Conservation (phyloP, 2,113 vertebrate species). For the Cisticola juncidis region DNA sequence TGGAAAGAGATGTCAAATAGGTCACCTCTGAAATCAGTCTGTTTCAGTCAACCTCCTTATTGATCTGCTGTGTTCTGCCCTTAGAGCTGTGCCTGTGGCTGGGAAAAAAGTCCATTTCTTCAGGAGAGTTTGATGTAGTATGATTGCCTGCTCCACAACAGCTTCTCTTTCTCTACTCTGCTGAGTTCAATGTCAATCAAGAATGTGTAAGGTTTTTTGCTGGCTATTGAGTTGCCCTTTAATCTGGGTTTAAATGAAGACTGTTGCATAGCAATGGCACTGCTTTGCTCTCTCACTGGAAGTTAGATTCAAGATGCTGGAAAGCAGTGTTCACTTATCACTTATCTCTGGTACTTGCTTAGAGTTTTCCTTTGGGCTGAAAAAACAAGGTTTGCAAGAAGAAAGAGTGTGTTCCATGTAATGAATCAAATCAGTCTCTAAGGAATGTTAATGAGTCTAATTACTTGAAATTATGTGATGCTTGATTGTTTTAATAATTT, state of each 20-base stretch:
- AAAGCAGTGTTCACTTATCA: background rate
- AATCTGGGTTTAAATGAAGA: background rate
- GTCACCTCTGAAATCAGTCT: background rate
- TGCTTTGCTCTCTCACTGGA: background rate
- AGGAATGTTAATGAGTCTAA: constrained; percentile 68
- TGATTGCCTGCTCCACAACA: background rate
- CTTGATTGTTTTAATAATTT: constrained; percentile 71
- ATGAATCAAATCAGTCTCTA: constrained; percentile 54
- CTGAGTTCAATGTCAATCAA: background rate
- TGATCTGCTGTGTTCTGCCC: background rate
- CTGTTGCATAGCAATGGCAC: background rate
- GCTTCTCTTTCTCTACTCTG: background rate
- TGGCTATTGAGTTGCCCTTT: background rate
- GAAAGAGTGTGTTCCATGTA: background rate
- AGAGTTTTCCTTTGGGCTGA: constrained; percentile 17
- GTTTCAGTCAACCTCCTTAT: background rate
- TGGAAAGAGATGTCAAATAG: background rate
- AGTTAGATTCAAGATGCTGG: background rate
- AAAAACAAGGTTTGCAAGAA: background rate
- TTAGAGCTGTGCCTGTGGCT: background rate
- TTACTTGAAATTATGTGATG: constrained; percentile 64
- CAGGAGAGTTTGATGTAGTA: background rate
- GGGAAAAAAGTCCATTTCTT: background rate
- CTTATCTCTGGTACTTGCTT: background rate
- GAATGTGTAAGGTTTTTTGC: background rate